These are phyloP conservation scores for Passerina amoena DNA, from an alignment of 2,113 vertebrate species.

Conservation along the genomic window DNA sequence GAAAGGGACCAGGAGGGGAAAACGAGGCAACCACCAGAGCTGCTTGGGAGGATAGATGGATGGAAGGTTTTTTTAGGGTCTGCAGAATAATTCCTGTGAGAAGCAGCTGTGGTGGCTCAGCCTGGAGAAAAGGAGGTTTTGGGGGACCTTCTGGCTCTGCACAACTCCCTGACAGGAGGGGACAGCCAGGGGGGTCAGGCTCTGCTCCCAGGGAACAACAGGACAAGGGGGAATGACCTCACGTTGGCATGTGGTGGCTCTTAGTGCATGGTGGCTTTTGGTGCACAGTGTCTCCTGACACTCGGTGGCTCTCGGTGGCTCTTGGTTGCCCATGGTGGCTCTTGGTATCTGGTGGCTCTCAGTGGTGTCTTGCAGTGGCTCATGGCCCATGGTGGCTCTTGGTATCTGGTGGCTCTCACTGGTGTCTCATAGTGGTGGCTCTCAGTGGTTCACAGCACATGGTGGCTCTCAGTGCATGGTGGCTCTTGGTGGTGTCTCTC, in stretches of 20 bases:
- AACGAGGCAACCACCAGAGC: neutral
- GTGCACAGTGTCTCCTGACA: neutral
- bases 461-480: accelerated
- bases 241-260: accelerated
- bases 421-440: no score
- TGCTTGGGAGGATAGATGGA: no score
- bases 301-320: neutral
- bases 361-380: neutral
- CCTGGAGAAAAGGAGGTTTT: neutral
- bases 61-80: neutral
- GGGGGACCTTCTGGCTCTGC: neutral
- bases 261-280: no score
- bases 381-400: neutral
- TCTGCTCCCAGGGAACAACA: neutral
- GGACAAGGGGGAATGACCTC: neutral
- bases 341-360: neutral
- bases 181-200: accelerated
- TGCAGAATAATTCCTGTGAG: neutral
- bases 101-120: neutral
- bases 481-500: neutral
- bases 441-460: no score
- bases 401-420: no score
- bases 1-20: neutral
- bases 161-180: neutral
- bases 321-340: no score